Base-by-base conservation (phyloP, 2,113 vertebrate genomes). In the Xiphorhynchus elegans region DNA sequence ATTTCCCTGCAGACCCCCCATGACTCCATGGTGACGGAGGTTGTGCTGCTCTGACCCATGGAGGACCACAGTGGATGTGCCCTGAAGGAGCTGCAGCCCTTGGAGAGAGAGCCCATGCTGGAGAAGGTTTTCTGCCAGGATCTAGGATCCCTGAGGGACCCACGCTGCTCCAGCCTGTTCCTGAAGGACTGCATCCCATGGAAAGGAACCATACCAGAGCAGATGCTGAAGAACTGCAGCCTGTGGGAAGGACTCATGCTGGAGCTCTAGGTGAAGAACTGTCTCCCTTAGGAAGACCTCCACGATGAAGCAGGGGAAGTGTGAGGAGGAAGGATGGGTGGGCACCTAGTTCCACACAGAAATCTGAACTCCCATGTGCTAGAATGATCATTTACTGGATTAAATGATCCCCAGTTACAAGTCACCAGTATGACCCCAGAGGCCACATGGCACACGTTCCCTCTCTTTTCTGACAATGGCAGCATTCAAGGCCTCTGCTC, bases 361-460 rank as follows among this genome's bases (percentile, higher is more conserved):
- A 66, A 83, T 39, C 42, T 52, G 9, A 37, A 37, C 37, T 37
- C 37, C 37, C 37, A 37, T 37, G 37, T 35, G 25, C 49, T 83
- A 47, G 62, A 83, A 58, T 8, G 5, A 78, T 12, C 46, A 21
- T 2, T 10, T 6, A 40, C 24, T 35, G n/a, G 31, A 46, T 74
- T 44, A 76, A 56, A 13, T 10, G 2, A 37, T 20, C 7, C n/a
- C 26, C 10, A 15, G 17, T 76, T 63, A 23, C 42, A 56, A 70
- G 42, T 40, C n/a, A 52, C 42, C 42, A 39, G 7, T 6, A n/a
- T 26, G 33, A 49, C 2, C 31, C 44, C 44, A n/a, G 5, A 42
- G 10, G 59, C 37, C 62, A 17, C 14, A 31, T 0, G 0, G 28
- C 20, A 46, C 17, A 17, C 7, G 3, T 12, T 21, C 28, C 29